Evolutionary conservation across 1,140 invertebrate genomes (phyloP), one percentile per base, ranked within the genome.

Genomic region (Lasioglossum baleicum): DNA sequence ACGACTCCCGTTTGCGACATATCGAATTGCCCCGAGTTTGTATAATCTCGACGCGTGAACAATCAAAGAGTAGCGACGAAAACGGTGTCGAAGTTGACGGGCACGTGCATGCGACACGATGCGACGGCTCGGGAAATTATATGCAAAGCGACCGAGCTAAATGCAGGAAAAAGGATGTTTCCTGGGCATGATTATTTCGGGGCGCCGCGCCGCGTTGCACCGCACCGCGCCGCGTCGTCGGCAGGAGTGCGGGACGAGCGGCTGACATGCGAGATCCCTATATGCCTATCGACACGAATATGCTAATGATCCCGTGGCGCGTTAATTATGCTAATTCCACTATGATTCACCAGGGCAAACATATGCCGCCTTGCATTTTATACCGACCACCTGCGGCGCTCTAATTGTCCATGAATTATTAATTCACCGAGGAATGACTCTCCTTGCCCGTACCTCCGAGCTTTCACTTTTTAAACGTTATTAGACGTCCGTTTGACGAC

Each of bases 251-350:
- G 60, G 44, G 69, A 86, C 75, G 78, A 69, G 75, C 84, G 80
- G 68, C 65, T 65, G 75, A 87, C 87, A 87, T 85, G 84, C 70
- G 74, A 83, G 80, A 83, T 87, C 88, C 79, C 64, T 85, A 69
- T 75, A 83, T 61, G 81, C 77, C 82, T 88, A 86, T 89, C 88
- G 82, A 86, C 87, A 86, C 87, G 84, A 90, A 90, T 88, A 91
- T 89, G 91, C 88, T 91, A 91, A 92, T 91, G 80, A 88, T 87
- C 74, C 77, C 65, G 83, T 84, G 83, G 83, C 85, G 83, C 83
- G 89, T 90, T 91, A 91, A 88, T 89, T 92, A 91, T 91, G 90
- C 84, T 91, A 92, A 91, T 91, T 90, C 81, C 81, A 82, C 87
- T 85, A 91, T 92, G 91, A 92, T 92, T 92, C 91, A 92, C 88